Percentiles rank a stretch among this genome's conserved stretches.
These are phyloP conservation scores for Tinamus major DNA, from an alignment of 2,797 vertebrate genomes.

Conservation along the genomic window DNA sequence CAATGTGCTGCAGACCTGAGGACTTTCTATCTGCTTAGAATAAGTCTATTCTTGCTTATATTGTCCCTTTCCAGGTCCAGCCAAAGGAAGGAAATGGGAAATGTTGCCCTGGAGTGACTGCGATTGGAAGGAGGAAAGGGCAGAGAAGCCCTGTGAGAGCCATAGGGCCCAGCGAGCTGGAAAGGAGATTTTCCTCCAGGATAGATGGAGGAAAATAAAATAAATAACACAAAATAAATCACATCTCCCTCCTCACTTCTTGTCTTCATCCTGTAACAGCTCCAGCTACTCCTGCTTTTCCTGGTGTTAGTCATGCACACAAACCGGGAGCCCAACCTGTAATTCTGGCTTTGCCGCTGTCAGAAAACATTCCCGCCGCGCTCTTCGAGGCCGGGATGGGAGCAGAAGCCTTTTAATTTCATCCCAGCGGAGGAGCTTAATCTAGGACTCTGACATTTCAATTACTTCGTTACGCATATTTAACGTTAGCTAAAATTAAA, in stretches of 20 bases:
- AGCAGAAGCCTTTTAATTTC: conserved; percentile 71
- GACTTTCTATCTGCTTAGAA: background rate
- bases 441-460: conserved; percentile 68
- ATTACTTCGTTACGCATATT: conserved; percentile 50
- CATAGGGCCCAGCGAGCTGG: background rate
- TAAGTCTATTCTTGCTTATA: background rate
- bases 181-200: background rate
- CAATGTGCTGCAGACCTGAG: background rate
- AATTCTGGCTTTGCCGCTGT: conserved; percentile 73
- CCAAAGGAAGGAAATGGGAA: conserved; percentile 31
- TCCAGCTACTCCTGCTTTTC: conserved; percentile 50
- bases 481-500: conserved; percentile 68
- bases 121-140: background rate
- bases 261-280: conserved; percentile 3
- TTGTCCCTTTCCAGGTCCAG: background rate
- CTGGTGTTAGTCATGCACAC: conserved; percentile 57
- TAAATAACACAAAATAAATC: conserved; percentile 14
- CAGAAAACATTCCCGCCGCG: conserved; percentile 59
- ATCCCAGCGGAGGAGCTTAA: conserved; percentile 57
- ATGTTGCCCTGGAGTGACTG: background rate
- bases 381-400: background rate
- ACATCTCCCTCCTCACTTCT: conserved; percentile 31
- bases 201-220: background rate
- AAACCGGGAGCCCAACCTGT: conserved; percentile 61
- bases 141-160: background rate